Conservation (phyloP, 2,113 vertebrate species). For the Varanus salvator region DNA sequence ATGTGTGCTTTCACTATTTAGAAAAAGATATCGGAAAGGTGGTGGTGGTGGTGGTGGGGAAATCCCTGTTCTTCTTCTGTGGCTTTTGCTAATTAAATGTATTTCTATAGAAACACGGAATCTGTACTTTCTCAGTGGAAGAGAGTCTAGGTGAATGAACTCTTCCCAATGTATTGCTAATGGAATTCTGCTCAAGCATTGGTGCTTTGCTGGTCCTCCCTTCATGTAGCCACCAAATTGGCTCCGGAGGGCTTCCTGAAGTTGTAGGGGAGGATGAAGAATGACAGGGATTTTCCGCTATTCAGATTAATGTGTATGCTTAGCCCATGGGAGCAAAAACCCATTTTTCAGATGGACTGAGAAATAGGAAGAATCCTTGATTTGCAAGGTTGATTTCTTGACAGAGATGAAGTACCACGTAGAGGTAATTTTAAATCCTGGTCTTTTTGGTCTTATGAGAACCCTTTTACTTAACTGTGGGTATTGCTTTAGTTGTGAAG, state of each 20-base stretch:
- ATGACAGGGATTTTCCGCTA: not conserved
- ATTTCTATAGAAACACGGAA: not conserved
- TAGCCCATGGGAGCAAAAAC: not conserved
- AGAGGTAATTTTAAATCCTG: too few species aligned
- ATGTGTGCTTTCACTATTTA: not conserved
- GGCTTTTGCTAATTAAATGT: not conserved
- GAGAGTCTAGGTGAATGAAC: not conserved
- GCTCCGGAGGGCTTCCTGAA: not conserved
- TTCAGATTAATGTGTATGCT: not conserved
- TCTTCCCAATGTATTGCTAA: not conserved
- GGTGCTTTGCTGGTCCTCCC: too few species aligned
- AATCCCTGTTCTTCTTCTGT: not conserved
- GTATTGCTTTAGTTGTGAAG: too few species aligned
- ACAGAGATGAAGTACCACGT: not conserved
- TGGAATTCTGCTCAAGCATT: not conserved
- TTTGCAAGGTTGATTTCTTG: not conserved
- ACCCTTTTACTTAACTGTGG: not conserved
- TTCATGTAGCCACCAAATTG: not conserved
- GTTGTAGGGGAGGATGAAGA: not conserved
- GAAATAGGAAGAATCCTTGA: fast-evolving
- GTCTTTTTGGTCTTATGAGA: too few species aligned
- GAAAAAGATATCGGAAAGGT: not conserved
- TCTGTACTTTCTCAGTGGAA: not conserved
- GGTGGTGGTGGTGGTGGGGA: not conserved
- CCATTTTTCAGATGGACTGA: not conserved